These are phyloP conservation scores for Sorex maritimensis DNA, from an alignment of 2,797 vertebrate genomes.

Conservation along the genomic window DNA sequence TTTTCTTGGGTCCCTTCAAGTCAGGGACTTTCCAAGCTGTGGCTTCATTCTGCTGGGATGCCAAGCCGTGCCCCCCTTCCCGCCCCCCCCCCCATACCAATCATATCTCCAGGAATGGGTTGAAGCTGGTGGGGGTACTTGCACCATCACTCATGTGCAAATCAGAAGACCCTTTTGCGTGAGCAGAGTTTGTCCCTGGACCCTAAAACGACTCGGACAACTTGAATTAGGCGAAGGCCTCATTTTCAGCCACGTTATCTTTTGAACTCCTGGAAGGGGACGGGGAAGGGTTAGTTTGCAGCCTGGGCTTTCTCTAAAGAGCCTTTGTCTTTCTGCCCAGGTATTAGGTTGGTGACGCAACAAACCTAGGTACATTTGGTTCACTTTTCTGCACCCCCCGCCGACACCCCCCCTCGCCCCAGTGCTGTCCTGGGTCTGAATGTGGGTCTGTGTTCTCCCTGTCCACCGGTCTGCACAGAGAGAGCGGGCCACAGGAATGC, in stretches of 20 bases:
- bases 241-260: constrained; percentile 89
- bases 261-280: constrained; percentile 75
- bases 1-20: neutral
- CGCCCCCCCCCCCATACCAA: too few species aligned
- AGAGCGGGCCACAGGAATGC: constrained; percentile 90
- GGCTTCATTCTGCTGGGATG: neutral
- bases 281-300: constrained; percentile 55
- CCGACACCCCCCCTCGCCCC: constrained; percentile 27
- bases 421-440: constrained; percentile 82
- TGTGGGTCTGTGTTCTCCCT: constrained; percentile 86
- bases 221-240: constrained; percentile 87
- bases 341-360: constrained; percentile 90
- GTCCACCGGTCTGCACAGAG: constrained; percentile 72
- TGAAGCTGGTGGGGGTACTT: accelerated
- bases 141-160: neutral
- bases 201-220: constrained; percentile 85
- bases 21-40: neutral
- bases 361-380: constrained; percentile 81
- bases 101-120: neutral
- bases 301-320: constrained; percentile 85
- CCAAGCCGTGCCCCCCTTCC: neutral
- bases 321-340: constrained; percentile 90
- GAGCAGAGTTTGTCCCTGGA: constrained; percentile 81
- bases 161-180: neutral
- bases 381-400: constrained; percentile 71